phyloP scores from a whole-genome alignment of 2,797 vertebrate species.

The Gouania willdenowi region DNA sequence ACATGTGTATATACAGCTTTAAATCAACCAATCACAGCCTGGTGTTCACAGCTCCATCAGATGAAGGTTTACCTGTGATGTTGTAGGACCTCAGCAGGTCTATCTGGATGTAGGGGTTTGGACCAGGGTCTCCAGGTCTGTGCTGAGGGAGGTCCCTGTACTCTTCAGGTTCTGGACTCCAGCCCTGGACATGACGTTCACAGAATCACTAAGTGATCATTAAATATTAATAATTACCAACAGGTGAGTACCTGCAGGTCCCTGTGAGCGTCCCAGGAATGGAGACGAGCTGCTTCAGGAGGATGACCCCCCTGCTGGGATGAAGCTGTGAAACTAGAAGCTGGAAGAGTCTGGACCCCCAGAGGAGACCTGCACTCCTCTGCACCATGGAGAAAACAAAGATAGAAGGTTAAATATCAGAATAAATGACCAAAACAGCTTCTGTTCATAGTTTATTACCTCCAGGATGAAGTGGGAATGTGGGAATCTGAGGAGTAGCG shows the following conservation, averaged over 20 bases:
- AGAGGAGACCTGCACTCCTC: constrained; percentile 82
- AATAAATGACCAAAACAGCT: too few species aligned
- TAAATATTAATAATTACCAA: too few species aligned
- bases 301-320: constrained; percentile 67
- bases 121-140: constrained; percentile 51
- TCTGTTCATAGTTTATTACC: too few species aligned
- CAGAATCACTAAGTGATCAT: not conserved
- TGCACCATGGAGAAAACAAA: constrained; percentile 30
- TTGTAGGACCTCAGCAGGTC: constrained; percentile 77
- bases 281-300: constrained; percentile 61
- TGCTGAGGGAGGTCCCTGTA: constrained; percentile 56
- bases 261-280: constrained; percentile 23
- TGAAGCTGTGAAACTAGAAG: constrained; percentile 71
- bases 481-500: constrained; percentile 56
- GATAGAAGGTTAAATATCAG: too few species aligned
- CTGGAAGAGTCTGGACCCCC: constrained; percentile 71
- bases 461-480: constrained; percentile 72
- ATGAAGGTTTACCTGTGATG: constrained; percentile 78
- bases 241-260: constrained; percentile 63
- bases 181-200: constrained; percentile 57
- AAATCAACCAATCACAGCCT: not conserved
- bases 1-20: not conserved
- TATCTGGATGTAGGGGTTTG: constrained; percentile 76
- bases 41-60: not conserved
- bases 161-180: constrained; percentile 72